phyloP scores from a whole-genome alignment of 2,797 vertebrate genomes.

The Rhabdophis nuchalis region DNA sequence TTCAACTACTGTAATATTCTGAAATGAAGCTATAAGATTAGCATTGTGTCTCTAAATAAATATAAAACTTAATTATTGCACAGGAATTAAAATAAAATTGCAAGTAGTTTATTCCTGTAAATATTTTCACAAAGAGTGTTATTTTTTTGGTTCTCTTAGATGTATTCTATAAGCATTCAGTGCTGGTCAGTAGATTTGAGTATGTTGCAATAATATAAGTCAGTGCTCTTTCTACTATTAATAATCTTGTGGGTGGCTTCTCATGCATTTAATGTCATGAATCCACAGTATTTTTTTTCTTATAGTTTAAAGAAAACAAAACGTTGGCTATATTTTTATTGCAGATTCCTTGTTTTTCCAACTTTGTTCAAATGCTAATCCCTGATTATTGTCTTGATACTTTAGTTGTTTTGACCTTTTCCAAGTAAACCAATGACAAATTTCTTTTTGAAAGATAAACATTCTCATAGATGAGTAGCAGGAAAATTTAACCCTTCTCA shows the following conservation, averaged over 20 bases:
- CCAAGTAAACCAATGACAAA: neutral
- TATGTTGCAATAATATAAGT: slow-evolving; percentile 20
- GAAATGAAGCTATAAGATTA: neutral
- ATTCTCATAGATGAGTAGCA: neutral
- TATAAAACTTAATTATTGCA: neutral
- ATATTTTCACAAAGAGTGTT: neutral
- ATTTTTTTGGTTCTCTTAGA: neutral
- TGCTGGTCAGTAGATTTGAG: neutral
- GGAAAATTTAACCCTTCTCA: neutral
- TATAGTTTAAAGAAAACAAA: no score
- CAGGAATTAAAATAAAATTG: neutral
- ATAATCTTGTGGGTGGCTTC: neutral
- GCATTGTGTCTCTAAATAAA: neutral
- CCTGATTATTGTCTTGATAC: neutral
- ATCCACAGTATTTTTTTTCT: neutral
- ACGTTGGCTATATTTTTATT: neutral
- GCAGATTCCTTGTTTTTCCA: neutral
- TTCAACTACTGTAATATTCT: neutral
- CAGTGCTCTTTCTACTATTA: neutral
- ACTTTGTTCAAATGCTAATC: neutral
- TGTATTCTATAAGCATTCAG: neutral
- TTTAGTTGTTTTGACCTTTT: neutral
- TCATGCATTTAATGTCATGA: slow-evolving; percentile 16
- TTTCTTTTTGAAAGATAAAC: neutral
- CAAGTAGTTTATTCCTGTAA: neutral